Evolutionary conservation across 2,888 invertebrate genomes (phyloP).

Genomic region (Unio delphinus): DNA sequence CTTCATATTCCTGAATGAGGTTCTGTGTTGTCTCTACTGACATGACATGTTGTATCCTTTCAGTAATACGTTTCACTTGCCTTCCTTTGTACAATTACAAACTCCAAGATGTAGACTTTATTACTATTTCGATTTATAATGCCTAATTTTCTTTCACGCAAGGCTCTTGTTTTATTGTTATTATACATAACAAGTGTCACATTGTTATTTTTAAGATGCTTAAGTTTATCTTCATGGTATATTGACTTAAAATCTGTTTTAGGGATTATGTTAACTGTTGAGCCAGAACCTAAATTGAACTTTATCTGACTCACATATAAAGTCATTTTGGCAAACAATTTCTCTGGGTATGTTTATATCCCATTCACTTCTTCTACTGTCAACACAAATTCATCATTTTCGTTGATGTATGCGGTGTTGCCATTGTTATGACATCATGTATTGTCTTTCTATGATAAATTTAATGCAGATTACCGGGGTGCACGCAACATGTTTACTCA

Average conservation of each 20-base stretch:
- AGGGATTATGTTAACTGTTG: no score
- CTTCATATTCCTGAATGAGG: not conserved
- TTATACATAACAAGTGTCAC: no score
- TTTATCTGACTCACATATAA: not conserved
- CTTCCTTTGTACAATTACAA: constrained; percentile 7
- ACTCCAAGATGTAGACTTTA: constrained; percentile 12
- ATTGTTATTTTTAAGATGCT: no score
- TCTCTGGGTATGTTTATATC: not conserved
- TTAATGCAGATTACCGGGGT: no score
- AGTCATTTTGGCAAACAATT: not conserved
- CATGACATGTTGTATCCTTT: constrained; percentile 4
- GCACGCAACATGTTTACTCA: no score
- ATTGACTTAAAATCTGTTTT: no score
- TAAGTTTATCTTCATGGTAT: no score
- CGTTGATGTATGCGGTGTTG: no score
- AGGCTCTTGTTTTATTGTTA: constrained; percentile 5
- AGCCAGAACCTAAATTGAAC: no score
- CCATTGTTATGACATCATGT: no score
- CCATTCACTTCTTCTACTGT: not conserved
- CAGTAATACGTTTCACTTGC: constrained; percentile 12
- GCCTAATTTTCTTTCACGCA: constrained; percentile 4
- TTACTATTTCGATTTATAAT: constrained; percentile 9
- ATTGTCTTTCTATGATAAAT: no score
- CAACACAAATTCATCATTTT: not conserved
- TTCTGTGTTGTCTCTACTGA: not conserved